phyloP scores from a whole-genome alignment of 2,797 vertebrate genomes.

The Gallinago nigripennis region DNA sequence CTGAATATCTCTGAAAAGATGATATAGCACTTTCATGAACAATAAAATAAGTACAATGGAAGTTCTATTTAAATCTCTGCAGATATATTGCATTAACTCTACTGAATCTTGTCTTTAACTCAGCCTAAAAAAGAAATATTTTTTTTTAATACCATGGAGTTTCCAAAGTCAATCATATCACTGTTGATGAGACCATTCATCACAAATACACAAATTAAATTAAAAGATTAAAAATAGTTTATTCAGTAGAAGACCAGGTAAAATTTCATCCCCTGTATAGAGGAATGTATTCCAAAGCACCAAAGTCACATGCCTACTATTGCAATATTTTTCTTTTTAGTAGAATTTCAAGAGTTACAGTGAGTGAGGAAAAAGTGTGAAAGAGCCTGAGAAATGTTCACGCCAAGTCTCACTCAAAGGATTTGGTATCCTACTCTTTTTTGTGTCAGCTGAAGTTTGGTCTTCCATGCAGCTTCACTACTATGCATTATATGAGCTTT shows the following conservation, averaged over 20 bases:
- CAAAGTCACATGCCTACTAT: background rate
- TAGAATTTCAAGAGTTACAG: background rate
- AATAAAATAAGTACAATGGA: background rate
- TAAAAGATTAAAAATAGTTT: background rate
- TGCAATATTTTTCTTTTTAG: background rate
- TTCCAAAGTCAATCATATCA: background rate
- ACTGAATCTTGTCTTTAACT: background rate
- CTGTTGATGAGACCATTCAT: background rate
- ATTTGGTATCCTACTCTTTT: background rate
- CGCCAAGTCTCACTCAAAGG: background rate
- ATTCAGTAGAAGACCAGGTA: background rate
- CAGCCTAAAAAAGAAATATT: background rate
- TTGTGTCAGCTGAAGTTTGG: background rate
- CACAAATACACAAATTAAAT: background rate
- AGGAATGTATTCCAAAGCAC: background rate
- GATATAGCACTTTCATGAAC: background rate
- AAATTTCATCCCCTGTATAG: background rate
- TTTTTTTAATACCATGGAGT: background rate
- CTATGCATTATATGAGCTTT: background rate
- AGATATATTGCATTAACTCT: background rate
- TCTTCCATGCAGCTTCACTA: background rate
- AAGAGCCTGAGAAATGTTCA: background rate
- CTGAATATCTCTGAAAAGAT: background rate
- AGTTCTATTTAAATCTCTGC: background rate
- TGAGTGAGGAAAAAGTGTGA: background rate